Evolutionary conservation across 2,113 vertebrate genomes (phyloP).

Genomic region (Tachycineta bicolor): DNA sequence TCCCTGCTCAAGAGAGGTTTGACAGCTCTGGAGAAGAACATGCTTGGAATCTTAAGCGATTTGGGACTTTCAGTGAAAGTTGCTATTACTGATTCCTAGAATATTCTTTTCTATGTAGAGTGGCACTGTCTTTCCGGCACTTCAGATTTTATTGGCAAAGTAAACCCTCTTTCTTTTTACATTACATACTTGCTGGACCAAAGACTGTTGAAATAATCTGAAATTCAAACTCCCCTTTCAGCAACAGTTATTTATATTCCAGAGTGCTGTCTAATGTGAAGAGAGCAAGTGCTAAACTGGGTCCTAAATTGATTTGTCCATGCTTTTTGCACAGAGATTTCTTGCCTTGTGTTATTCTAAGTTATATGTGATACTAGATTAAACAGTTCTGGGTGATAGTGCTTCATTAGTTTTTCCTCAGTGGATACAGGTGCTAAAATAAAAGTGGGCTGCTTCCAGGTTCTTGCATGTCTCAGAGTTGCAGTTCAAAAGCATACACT

Average conservation of each 20-base stretch:
- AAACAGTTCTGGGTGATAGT: neutral
- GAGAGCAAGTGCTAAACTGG: neutral
- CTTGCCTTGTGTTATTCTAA: neutral
- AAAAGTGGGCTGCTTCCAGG: neutral
- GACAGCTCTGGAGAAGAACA: neutral
- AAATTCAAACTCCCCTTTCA: neutral
- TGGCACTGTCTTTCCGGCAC: neutral
- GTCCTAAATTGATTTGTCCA: neutral
- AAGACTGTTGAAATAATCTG: neutral
- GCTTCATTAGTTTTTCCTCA: neutral
- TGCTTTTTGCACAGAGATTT: neutral
- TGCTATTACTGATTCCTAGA: neutral
- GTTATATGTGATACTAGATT: neutral
- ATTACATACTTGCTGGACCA: neutral
- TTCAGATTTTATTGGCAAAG: neutral
- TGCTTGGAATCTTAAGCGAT: neutral
- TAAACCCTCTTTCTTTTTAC: neutral
- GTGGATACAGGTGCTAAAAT: neutral
- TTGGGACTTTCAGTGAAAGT: neutral
- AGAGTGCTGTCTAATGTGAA: neutral
- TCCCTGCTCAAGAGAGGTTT: neutral
- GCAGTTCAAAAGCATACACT: neutral
- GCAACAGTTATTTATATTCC: neutral
- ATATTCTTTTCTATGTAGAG: neutral
- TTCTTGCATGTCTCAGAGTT: neutral